Evolutionary conservation across 2,888 invertebrate genomes (phyloP).

Genomic region (Melanophora roralis): DNA sequence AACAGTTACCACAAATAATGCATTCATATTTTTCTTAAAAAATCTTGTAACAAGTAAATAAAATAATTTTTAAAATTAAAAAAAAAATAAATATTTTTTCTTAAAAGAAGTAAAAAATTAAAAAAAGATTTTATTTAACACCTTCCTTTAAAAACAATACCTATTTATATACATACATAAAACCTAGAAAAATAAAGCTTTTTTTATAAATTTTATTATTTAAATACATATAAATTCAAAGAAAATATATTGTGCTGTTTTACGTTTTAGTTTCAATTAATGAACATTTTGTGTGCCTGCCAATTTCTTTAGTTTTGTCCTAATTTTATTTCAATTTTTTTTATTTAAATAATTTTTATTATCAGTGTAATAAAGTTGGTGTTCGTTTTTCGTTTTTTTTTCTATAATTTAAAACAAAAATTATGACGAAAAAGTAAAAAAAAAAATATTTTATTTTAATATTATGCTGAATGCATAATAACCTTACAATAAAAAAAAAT

Average conservation of each 20-base stretch:
- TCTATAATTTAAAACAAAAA: conserved; percentile 60
- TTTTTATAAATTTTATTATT: conserved; percentile 32
- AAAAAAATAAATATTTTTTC: conserved; percentile 36
- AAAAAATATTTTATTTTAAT: conserved; percentile 60
- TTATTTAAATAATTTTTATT: conserved; percentile 36
- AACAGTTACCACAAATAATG: conserved; percentile 63
- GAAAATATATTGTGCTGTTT: conserved; percentile 41
- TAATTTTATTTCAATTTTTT: conserved; percentile 36
- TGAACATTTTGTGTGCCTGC: conserved; percentile 50
- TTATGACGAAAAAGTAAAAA: conserved; percentile 53
- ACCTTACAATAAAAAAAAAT: conserved; percentile 64
- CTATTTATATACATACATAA: conserved; percentile 26
- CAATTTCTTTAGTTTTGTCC: conserved; percentile 28
- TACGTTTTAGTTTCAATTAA: conserved; percentile 26
- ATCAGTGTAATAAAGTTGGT: conserved; percentile 67
- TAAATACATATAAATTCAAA: conserved; percentile 50
- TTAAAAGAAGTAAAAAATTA: conserved; percentile 47
- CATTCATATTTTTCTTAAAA: conserved; percentile 70
- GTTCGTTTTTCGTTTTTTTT: conserved; percentile 62
- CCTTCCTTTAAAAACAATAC: conserved; percentile 41
- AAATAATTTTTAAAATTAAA: conserved; percentile 21
- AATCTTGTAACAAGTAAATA: conserved; percentile 26
- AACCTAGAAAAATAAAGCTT: conserved; percentile 34
- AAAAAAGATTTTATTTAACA: conserved; percentile 46
- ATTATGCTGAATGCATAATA: conserved; percentile 67